These are phyloP conservation scores for Chiloscyllium plagiosum DNA, from an alignment of 2,113 vertebrate genomes.

Conservation along the genomic window DNA sequence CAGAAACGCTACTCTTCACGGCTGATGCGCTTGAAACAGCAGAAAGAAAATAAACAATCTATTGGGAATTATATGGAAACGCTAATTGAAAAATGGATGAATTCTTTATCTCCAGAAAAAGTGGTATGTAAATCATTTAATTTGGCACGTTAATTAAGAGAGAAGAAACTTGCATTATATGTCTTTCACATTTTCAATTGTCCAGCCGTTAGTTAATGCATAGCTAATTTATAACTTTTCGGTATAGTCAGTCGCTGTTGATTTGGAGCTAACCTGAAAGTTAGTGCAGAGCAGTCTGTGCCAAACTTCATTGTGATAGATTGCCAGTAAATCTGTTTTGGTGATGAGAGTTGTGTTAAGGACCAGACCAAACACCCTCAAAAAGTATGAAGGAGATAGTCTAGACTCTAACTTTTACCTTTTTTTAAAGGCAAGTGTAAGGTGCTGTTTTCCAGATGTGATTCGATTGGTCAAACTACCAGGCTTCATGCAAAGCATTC, in stretches of 20 bases:
- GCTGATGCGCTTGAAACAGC: conserved; percentile 88
- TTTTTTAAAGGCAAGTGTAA: too few relatives aligned
- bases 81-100: conserved; percentile 99
- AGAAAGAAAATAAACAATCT: conserved; percentile 90
- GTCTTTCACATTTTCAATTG: neutral
- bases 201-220: neutral
- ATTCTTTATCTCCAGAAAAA: conserved; percentile 92
- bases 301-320: neutral
- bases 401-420: too few relatives aligned
- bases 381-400: too few relatives aligned
- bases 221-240: neutral
- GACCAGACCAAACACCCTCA: too few relatives aligned
- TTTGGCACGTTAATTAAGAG: neutral
- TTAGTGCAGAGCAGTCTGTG: neutral
- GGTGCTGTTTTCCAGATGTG: too few relatives aligned
- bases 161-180: neutral
- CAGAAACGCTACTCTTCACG: conserved; percentile 90
- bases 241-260: neutral
- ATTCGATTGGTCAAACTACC: too few relatives aligned
- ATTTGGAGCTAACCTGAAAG: neutral
- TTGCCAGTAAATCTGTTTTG: neutral
- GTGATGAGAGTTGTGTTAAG: too few relatives aligned
- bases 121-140: conserved; percentile 64
- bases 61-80: conserved; percentile 94
- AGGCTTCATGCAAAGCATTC: too few relatives aligned